Conservation (phyloP, 2,888 invertebrate species). For the Patella caerulea region DNA sequence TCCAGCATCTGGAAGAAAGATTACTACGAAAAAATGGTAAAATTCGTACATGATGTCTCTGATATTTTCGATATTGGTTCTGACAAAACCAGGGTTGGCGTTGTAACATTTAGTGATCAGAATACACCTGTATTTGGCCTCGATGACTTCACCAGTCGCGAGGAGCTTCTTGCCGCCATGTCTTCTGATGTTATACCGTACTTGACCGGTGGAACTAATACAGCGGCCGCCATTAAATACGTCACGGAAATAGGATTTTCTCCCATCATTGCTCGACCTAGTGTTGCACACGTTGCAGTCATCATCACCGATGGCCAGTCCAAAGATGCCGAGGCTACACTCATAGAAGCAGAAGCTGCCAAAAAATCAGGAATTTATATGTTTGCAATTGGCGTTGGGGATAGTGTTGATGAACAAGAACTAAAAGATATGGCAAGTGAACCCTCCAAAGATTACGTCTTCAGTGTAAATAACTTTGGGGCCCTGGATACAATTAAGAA, state of each 20-base stretch:
- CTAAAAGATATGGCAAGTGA: constrained; percentile 53
- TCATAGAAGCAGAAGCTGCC: constrained; percentile 46
- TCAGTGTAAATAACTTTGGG: constrained; percentile 52
- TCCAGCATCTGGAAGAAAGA: constrained; percentile 55
- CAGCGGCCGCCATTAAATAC: constrained; percentile 46
- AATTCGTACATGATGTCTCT: constrained; percentile 48
- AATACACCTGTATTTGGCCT: constrained; percentile 41
- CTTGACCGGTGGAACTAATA: constrained; percentile 47
- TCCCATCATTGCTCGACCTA: constrained; percentile 31
- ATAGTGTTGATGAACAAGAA: constrained; percentile 49
- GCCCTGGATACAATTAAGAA: constrained; percentile 56
- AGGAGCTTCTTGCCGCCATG: constrained; percentile 38
- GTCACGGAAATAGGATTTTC: constrained; percentile 45
- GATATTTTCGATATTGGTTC: constrained; percentile 48
- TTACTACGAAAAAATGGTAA: constrained; percentile 48
- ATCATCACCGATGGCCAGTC: constrained; percentile 64
- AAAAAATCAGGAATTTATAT: constrained; percentile 50
- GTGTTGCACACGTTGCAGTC: constrained; percentile 55
- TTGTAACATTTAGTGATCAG: constrained; percentile 46
- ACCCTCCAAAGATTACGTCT: constrained; percentile 50
- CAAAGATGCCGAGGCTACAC: constrained; percentile 46
- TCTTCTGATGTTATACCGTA: constrained; percentile 32
- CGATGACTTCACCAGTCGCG: constrained; percentile 33
- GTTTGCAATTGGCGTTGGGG: constrained; percentile 63
- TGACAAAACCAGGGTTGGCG: constrained; percentile 47